Evolutionary conservation across 2,113 vertebrate species (phyloP).

Genomic region (Channa maculata): DNA sequence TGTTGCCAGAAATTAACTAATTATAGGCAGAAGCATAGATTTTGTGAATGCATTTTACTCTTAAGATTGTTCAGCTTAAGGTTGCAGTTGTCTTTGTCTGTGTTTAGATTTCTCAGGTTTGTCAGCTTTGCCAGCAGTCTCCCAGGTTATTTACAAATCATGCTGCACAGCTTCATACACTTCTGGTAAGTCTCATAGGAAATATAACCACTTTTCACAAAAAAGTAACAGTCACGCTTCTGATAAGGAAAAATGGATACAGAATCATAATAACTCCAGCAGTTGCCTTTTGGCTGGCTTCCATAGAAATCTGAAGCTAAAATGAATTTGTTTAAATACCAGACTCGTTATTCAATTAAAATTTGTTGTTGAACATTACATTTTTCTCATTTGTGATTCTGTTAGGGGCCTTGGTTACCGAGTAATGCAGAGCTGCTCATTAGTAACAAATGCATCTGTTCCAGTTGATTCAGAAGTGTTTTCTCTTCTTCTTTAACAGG

Average conservation of each 20-base stretch:
- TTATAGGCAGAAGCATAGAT: not conserved
- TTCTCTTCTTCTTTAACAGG: slow-evolving; percentile 72
- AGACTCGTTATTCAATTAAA: too few relatives aligned
- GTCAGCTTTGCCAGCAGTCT: slow-evolving; percentile 94
- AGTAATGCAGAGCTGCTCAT: not conserved
- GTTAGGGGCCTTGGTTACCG: slow-evolving; percentile 2
- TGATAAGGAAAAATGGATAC: not conserved
- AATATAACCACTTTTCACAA: not conserved
- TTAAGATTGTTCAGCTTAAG: not conserved
- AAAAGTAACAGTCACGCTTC: not conserved
- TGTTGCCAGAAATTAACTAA: not conserved
- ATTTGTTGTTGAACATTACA: not conserved
- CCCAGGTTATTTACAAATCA: slow-evolving; percentile 93
- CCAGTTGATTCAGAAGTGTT: slow-evolving; percentile 10
- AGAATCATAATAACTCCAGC: not conserved
- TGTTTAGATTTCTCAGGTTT: slow-evolving; percentile 91
- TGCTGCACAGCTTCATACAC: slow-evolving; percentile 92
- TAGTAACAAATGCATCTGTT: not conserved
- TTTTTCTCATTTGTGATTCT: not conserved
- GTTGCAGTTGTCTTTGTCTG: not conserved
- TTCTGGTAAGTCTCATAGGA: slow-evolving; percentile 85
- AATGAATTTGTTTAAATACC: too few relatives aligned
- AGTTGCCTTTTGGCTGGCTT: too few relatives aligned
- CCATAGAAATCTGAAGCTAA: too few relatives aligned
- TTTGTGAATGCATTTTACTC: not conserved